Evolutionary conservation across 2,797 vertebrate genomes (phyloP), one percentile per base, ranked within the genome.

Genomic region (Melanogrammus aeglefinus): DNA sequence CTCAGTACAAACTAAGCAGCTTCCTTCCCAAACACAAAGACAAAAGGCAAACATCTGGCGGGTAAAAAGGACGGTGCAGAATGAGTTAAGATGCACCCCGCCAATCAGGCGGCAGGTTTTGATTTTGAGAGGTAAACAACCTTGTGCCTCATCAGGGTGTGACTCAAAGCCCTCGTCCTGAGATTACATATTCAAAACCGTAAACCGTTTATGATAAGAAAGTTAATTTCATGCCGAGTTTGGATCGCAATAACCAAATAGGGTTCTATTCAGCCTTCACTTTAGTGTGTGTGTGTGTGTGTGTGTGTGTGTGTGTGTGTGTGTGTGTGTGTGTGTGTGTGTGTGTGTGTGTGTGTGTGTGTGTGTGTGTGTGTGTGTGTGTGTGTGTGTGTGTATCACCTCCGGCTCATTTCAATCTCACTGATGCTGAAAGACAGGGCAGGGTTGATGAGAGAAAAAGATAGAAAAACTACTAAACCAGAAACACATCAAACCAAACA

Each of bases 81-180:
- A 84, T 78, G 84, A 84, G 66, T 57, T 81, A 81, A 82, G 75
- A 74, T 84, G n/a, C 76, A 81, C 81, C 74, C 83, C 13, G 77
- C 78, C 77, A 87, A 88, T 85, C 81, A 86, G 86, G 66, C 76
- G 82, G 24, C 1, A 14, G 71, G 73, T 82, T 83, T 76, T 75
- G 8, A 39, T 12, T 83, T 76, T 78, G 84, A 90, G 86, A 78
- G 74, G 85, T 83, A 88, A 91, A 92, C 86, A 88, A 88, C 83
- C 57, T 80, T 81, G 85, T 91, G 85, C 86, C 80, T 89, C 84
- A 76, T 88, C 82, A 57, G 51, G 18, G 51, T 57, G 51, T 57
- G 51, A 51, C 47, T 51, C 14, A 51, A 16, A 57, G 51, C 3
- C 18, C 51, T 57, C 21, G 3, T n/a, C 51, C 51, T 18, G 44